phyloP scores from a whole-genome alignment of 2,113 vertebrate species.

The Hiodon tergisus region DNA sequence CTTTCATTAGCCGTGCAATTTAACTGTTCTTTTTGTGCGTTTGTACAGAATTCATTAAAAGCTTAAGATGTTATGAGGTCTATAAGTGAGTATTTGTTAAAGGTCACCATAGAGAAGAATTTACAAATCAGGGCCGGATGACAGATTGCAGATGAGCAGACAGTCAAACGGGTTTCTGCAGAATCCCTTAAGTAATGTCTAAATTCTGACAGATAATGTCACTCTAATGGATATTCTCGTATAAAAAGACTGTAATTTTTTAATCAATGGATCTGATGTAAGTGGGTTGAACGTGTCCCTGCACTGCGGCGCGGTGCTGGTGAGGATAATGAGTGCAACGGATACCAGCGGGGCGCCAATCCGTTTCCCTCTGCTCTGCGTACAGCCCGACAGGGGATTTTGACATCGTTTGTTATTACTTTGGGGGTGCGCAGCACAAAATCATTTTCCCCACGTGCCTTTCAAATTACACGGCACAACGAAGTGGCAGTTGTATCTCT shows the following conservation, averaged over 20 bases:
- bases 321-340: background rate
- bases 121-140: background rate
- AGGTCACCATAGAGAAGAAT: background rate
- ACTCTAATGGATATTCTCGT: background rate
- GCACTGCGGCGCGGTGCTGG: background rate
- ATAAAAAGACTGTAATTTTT: constrained; percentile 15
- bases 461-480: background rate
- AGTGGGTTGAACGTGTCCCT: background rate
- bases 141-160: background rate
- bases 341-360: background rate
- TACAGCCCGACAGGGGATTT: constrained; percentile 2
- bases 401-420: constrained; percentile 9
- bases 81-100: background rate
- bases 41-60: no score
- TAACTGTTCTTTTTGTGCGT: no score
- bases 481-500: background rate
- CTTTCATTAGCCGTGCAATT: no score
- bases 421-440: constrained; percentile 1
- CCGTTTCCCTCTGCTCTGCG: background rate
- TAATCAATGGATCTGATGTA: background rate
- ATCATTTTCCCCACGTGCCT: background rate
- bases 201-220: constrained; percentile 12
- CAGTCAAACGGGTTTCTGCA: constrained; percentile 4
- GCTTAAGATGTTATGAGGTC: background rate
- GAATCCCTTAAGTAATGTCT: constrained; percentile 2